Evolutionary conservation across 2,888 invertebrate genomes (phyloP).

Genomic region (Perithous albicinctus): DNA sequence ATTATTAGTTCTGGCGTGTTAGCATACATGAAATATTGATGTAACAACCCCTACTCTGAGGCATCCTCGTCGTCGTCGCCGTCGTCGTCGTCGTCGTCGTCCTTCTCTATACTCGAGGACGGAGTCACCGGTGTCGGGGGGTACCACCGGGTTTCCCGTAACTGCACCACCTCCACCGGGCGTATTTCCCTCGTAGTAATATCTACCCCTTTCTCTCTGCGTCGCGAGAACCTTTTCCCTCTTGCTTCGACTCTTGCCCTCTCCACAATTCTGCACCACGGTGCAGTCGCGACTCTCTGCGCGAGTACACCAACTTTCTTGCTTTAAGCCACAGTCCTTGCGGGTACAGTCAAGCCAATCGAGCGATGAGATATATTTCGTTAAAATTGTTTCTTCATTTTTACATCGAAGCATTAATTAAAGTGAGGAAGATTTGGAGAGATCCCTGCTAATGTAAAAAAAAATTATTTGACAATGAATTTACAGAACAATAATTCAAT

Average conservation of each 20-base stretch:
- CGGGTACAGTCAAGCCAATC: too few species aligned
- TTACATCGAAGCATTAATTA: too few species aligned
- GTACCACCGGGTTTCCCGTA: slow-evolving; percentile 53
- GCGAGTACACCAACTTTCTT: slow-evolving; percentile 57
- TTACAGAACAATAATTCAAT: too few species aligned
- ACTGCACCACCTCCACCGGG: slow-evolving; percentile 52
- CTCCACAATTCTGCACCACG: slow-evolving; percentile 61
- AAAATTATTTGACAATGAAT: too few species aligned
- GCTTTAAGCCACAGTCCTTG: too few species aligned
- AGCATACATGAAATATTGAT: slow-evolving; percentile 85
- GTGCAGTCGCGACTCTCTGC: slow-evolving; percentile 54
- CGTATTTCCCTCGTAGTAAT: slow-evolving; percentile 40
- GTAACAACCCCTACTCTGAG: slow-evolving; percentile 77
- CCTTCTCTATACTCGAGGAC: too few species aligned
- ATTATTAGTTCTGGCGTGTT: slow-evolving; percentile 85
- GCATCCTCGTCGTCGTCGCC: slow-evolving; percentile 62
- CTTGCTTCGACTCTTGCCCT: slow-evolving; percentile 34
- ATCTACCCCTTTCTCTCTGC: slow-evolving; percentile 67
- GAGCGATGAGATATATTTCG: too few species aligned
- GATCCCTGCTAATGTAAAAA: too few species aligned
- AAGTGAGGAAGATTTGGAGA: too few species aligned
- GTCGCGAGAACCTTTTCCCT: slow-evolving; percentile 51
- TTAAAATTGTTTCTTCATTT: too few species aligned
- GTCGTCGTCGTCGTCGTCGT: slow-evolving; percentile 35
- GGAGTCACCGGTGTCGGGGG: too few species aligned